Base-by-base conservation (phyloP, 2,113 vertebrate genomes). In the Rhizomys pruinosus region DNA sequence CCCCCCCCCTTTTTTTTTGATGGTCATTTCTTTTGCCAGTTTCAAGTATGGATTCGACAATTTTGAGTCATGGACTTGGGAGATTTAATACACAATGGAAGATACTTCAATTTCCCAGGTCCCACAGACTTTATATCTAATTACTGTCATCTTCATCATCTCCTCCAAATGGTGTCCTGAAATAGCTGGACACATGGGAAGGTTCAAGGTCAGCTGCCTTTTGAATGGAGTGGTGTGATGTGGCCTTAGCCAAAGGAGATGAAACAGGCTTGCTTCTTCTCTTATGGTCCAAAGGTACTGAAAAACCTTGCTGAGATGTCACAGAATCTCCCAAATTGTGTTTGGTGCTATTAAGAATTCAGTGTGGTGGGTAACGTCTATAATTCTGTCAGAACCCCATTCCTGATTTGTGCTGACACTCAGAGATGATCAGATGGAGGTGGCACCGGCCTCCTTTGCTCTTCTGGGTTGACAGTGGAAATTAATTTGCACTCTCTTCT, bases 361-460 rank as follows among this genome's bases (percentile, higher is more conserved):
- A 98, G n/a, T 66, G 32, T 16, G 23, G 97, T 98, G 98, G n/a
- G 98, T 97, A 71, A 98, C 25, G 16, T 99, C 98, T 82, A 98
- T 98, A n/a, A 98, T 97, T 81, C 98, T 98, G 92, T 99, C 98
- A 47, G 98, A 98, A 94, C 98, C 98, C 99, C 99, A 98, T 0
- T 98, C 97, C 64, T 97, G 97, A 97, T 98, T 99, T 4, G 99
- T 98, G 11, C 98, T 98, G 44, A 98, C 95, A 77, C 97, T 98
- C 4, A 96, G 96, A 32, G 84, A 95, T n/a, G 97, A 77, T 73
- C 76, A 98, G 27, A 64, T 2, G 81, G 29, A 52, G 12, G 63
- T 52, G 42, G 34, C 39, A 22, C 98, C 98, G n/a, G 79, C 86
- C 97, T 99, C 98, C 0, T 98, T 98, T 84, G 97, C 84, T 94